Evolutionary conservation across 2,888 invertebrate species (phyloP).

Genomic region (Caenorhabditis sp.): DNA sequence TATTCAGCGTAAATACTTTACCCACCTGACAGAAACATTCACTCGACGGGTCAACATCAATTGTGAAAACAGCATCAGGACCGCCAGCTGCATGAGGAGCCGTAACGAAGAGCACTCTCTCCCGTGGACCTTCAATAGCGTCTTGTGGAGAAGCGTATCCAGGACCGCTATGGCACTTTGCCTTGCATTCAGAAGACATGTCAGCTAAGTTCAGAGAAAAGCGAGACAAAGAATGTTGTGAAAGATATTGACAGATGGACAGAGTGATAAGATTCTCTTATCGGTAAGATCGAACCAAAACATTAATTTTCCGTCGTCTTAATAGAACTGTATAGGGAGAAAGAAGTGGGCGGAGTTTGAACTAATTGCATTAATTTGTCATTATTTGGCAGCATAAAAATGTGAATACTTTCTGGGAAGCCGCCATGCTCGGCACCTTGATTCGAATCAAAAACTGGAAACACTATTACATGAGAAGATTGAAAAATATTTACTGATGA

Average conservation of each 20-base stretch:
- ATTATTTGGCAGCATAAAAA: too few species aligned
- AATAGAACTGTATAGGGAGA: background rate
- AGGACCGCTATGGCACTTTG: conserved; percentile 83
- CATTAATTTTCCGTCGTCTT: conserved; percentile 1
- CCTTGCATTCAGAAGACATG: conserved; percentile 9
- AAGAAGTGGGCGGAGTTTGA: background rate
- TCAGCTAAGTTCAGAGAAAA: background rate
- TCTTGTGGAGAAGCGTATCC: conserved; percentile 86
- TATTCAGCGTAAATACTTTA: background rate
- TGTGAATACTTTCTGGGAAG: too few species aligned
- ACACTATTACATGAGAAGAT: too few species aligned
- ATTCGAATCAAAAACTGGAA: conserved; percentile 1
- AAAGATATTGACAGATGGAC: background rate
- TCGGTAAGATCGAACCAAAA: too few species aligned
- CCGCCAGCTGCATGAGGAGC: conserved; percentile 86
- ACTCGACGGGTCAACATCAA: conserved; percentile 93
- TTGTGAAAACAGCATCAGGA: conserved; percentile 92
- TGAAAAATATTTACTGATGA: too few species aligned
- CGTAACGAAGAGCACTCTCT: conserved; percentile 90
- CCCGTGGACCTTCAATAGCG: conserved; percentile 91
- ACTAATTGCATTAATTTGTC: too few species aligned
- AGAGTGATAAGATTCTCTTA: conserved; percentile 25
- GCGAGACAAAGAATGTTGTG: background rate
- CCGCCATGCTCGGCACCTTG: too few species aligned
- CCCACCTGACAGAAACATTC: conserved; percentile 86